Base-by-base conservation (phyloP, 2,113 vertebrate species). In the Myotis davidii region DNA sequence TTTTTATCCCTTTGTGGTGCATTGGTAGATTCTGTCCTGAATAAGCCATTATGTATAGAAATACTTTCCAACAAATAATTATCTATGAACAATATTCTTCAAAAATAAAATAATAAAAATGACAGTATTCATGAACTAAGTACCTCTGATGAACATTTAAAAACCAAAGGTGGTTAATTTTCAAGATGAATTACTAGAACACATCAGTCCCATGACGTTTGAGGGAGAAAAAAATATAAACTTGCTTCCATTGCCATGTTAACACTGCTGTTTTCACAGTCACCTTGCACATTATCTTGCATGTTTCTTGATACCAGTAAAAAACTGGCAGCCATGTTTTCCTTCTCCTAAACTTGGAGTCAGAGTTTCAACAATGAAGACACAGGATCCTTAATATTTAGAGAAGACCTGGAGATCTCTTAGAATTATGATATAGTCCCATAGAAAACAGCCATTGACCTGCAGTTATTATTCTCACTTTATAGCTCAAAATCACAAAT, bases 51-150 rank as follows among this genome's bases (percentile, higher is more conserved):
- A 64, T 54, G 9, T 67, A 77, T 56, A 88, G 90, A 97, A 96
- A 42, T 67, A 79, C 86, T 79, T 92, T 91, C n/a, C 23, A 91
- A 65, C 16, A 56, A 86, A 89, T 56, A 72, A 45, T 70, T 74
- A 83, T 61, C 37, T 83, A 83, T 81, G 79, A 85, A 56, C 32
- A 11, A 73, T 64, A 84, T 32, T 91, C 34, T 85, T 50, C 69
- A 65, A 67, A 67, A 90, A 85, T 45, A 56, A 90, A 88, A 93
- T 70, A 82, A 39, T 54, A 69, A 92, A 86, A 93, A 81, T 56
- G 20, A 82, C 45, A 59, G 37, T 9, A 52, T 59, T 76, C 25
- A 69, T 42, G 39, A 81, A 59, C 48, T 86, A 86, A 52, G 1
- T 73, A 90, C 11, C 32, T 59, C 32, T 90, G 45, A 85, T 85